Percentiles rank a stretch among this genome's conserved stretches.
Conservation (phyloP, 1,140 invertebrate species). For the Cherax destructor region DNA sequence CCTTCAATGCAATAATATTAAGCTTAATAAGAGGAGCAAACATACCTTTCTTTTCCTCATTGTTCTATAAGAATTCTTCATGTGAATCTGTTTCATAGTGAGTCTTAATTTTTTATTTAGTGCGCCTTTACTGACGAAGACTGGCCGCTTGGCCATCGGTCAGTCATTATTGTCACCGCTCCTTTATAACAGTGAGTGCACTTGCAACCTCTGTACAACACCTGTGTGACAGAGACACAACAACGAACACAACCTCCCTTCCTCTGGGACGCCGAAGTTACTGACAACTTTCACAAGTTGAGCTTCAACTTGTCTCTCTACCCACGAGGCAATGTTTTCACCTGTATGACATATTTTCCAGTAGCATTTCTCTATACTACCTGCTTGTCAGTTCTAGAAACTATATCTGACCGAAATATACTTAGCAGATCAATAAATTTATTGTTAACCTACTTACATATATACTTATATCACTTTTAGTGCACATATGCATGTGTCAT, state of each 20-base stretch:
- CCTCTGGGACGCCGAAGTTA: neutral
- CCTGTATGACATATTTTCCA: neutral
- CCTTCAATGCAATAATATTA: no score
- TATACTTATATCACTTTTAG: neutral
- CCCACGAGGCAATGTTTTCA: constrained; percentile 9
- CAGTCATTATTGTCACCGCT: neutral
- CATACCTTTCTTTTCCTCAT: constrained; percentile 54
- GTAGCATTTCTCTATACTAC: neutral
- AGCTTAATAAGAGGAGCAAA: no score
- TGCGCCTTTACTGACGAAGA: neutral
- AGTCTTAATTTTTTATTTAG: neutral
- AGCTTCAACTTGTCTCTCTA: neutral
- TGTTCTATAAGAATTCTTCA: constrained; percentile 57
- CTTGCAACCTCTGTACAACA: neutral
- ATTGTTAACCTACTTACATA: neutral
- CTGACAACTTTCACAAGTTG: neutral
- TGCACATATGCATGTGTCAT: neutral
- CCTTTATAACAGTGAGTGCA: neutral
- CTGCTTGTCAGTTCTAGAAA: neutral
- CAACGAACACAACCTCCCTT: neutral
- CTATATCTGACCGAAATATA: neutral
- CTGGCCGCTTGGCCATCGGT: neutral
- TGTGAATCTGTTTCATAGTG: constrained; percentile 9
- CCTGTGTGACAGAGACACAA: neutral
- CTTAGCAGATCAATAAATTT: neutral